These are phyloP conservation scores for Tenebrosternarchus preto DNA, from an alignment of 2,113 vertebrate species.

Conservation along the genomic window DNA sequence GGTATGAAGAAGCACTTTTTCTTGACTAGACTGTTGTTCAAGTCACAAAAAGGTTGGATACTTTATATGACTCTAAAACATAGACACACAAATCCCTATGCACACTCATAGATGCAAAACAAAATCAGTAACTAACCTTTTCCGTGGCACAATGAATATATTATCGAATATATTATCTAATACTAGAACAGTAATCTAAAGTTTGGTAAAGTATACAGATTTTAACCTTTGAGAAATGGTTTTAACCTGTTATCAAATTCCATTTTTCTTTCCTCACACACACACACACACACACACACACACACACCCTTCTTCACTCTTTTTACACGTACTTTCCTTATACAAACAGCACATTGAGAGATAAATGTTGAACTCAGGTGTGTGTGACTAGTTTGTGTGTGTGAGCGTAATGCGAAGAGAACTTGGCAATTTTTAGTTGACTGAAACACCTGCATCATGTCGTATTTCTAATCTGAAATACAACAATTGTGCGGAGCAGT, in stretches of 20 bases:
- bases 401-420: background rate
- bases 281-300: conserved; percentile 42
- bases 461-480: background rate
- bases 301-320: background rate
- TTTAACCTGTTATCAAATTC: background rate
- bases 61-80: no score
- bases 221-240: no score
- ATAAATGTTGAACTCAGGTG: background rate
- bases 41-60: no score
- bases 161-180: no score
- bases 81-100: no score
- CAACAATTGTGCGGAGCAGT: background rate
- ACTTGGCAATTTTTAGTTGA: background rate
- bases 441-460: background rate
- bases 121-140: no score
- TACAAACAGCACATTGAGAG: background rate
- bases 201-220: background rate
- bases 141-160: no score
- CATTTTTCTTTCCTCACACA: conserved; percentile 7
- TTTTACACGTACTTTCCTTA: background rate
- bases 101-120: no score
- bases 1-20: no score
- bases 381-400: background rate
- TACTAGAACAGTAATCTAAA: no score
- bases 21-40: no score